Conservation (phyloP, 2,797 vertebrate species). For the Chaunax sp. region DNA sequence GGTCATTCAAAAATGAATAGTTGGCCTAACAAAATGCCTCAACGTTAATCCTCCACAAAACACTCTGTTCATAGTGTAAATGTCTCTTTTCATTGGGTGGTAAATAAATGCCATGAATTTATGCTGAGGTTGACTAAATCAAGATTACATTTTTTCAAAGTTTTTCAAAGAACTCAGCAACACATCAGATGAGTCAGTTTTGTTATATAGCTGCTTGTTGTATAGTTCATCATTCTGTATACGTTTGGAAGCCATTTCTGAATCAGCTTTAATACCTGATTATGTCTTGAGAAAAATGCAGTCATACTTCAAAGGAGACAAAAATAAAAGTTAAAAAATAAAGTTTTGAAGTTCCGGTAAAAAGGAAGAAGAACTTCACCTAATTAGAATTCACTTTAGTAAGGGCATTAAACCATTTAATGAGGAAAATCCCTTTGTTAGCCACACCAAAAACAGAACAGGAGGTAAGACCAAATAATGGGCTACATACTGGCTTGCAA, state of each 20-base stretch:
- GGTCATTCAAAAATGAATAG: slow-evolving; percentile 1
- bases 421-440: slow-evolving; percentile 57
- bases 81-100: slow-evolving; percentile 3
- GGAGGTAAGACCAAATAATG: slow-evolving; percentile 55
- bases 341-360: slow-evolving; percentile 16
- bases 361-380: slow-evolving; percentile 20
- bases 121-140: slow-evolving; percentile 28
- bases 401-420: slow-evolving; percentile 19
- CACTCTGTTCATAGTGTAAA: slow-evolving; percentile 10
- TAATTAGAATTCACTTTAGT: slow-evolving; percentile 33
- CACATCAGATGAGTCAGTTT: slow-evolving; percentile 20
- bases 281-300: slow-evolving; percentile 55
- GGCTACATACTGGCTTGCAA: slow-evolving; percentile 98
- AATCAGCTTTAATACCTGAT: slow-evolving; percentile 49
- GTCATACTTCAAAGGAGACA: slow-evolving; percentile 52
- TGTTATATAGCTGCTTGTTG: not conserved
- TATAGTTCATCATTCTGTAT: too few species aligned
- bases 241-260: not conserved
- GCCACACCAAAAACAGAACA: slow-evolving; percentile 46
- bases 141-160: slow-evolving; percentile 22
- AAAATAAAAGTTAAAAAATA: slow-evolving; percentile 25
- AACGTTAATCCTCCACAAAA: slow-evolving; percentile 34
- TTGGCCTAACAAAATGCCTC: slow-evolving; percentile 21
- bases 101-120: slow-evolving; percentile 15
- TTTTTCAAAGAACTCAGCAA: slow-evolving; percentile 28